Evolutionary conservation across 2,888 invertebrate species (phyloP), one percentile per base, ranked within the genome.

Genomic region (Heteromyza rotundicornis): DNA sequence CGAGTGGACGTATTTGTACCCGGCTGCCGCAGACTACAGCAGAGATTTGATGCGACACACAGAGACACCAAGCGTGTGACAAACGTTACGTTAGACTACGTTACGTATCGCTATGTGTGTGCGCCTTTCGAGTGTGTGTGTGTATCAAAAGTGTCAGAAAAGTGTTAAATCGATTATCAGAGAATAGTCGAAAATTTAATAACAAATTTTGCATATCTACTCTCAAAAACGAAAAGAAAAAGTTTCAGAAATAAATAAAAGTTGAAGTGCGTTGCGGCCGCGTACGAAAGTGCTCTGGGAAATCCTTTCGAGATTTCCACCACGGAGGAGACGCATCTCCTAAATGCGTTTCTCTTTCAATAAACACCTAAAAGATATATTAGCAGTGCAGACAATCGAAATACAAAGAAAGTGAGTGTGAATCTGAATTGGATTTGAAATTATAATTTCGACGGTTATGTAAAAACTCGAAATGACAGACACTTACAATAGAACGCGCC

Each of bases 1-100:
- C 70, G 79, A 80, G 72, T 73, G 72, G 80, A 75, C 77, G 78
- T 75, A 68, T 71, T 63, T 67, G 59, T 23, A 19, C 8, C 40
- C 10, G 10, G 40, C 40, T 40, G n/a, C 16, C n/a, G 3, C 10
- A 40, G 12, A 40, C n/a, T 40, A n/a, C n/a, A n/a, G n/a, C n/a
- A n/a, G n/a, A n/a, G n/a, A n/a, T n/a, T n/a, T n/a, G n/a, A n/a
- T n/a, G n/a, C n/a, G 47, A 47, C 19, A 47, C 20, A 14, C 47
- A 47, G 47, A 47, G 19, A 47, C 5, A 40, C 10, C n/a, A n/a
- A n/a, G n/a, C 2, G 47, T 47, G 19, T 19, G 47, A 47, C 5
- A 12, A 47, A 19, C 47, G 47, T 40, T 40, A 40, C 40, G 47
- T 47, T 27, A 10, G 27, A 27, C 27, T 27, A 14, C 20, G 20